Percentiles rank a stretch among this genome's conserved stretches.
Conservation (phyloP, 2,888 invertebrate genomes). For the Napeogenes sylphis region DNA sequence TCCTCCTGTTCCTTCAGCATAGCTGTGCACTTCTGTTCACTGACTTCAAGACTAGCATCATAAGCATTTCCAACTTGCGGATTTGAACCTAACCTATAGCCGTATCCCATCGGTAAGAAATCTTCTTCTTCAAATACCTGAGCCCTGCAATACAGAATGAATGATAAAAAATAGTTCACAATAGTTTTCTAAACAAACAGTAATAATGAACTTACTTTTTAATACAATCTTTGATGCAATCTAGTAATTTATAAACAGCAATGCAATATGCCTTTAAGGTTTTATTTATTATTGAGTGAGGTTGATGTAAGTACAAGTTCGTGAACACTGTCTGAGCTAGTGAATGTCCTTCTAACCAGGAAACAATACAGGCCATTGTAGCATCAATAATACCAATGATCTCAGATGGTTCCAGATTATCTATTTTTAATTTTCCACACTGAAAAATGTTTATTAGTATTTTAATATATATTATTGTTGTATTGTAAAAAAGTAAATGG, state of each 20-base stretch:
- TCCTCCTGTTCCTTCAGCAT: slow-evolving; percentile 95
- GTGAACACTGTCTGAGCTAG: slow-evolving; percentile 98
- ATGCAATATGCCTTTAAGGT: slow-evolving; percentile 91
- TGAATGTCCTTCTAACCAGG: slow-evolving; percentile 98
- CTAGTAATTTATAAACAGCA: slow-evolving; percentile 91
- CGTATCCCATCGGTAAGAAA: slow-evolving; percentile 95
- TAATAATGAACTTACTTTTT: slow-evolving; percentile 80
- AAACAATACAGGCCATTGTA: slow-evolving; percentile 94
- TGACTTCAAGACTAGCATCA: slow-evolving; percentile 83
- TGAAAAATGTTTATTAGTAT: slow-evolving; percentile 43
- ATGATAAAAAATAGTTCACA: too few relatives aligned
- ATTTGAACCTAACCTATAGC: slow-evolving; percentile 85
- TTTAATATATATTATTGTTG: background rate
- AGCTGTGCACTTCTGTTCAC: slow-evolving; percentile 87
- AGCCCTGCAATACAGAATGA: slow-evolving; percentile 70
- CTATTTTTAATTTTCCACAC: slow-evolving; percentile 87
- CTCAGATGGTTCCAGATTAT: slow-evolving; percentile 86
- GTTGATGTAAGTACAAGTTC: slow-evolving; percentile 95
- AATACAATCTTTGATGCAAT: slow-evolving; percentile 92
- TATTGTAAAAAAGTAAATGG: background rate
- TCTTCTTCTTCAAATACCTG: slow-evolving; percentile 97
- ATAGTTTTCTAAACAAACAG: background rate
- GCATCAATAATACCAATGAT: slow-evolving; percentile 96
- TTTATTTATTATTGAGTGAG: slow-evolving; percentile 88
- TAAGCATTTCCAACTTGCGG: slow-evolving; percentile 61